Evolutionary conservation across 2,113 vertebrate genomes (phyloP).

Genomic region (Macaca nemestrina): DNA sequence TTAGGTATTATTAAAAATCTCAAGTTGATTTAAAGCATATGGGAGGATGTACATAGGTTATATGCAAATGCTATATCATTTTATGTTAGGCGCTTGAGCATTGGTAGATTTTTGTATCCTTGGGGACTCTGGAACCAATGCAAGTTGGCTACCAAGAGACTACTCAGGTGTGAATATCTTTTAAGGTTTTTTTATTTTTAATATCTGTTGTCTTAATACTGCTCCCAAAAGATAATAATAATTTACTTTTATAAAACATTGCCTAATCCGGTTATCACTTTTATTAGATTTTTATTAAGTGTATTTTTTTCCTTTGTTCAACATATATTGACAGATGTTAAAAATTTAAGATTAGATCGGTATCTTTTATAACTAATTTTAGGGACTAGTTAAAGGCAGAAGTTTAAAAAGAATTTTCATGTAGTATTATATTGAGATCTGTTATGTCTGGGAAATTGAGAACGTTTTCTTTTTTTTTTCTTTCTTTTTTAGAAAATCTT

Average conservation of each 20-base stretch:
- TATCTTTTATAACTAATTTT: background rate
- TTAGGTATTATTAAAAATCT: background rate
- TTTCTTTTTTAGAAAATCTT: conserved; percentile 15
- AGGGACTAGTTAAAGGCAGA: background rate
- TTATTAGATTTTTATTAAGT: background rate
- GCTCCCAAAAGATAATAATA: background rate
- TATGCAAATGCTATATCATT: background rate
- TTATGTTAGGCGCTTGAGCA: background rate
- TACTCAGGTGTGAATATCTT: background rate
- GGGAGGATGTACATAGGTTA: background rate
- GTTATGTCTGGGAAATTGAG: background rate
- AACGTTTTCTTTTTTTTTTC: background rate
- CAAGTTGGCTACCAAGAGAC: background rate
- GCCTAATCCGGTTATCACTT: background rate
- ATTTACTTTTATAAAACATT: conserved; percentile 11
- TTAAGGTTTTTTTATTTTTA: background rate
- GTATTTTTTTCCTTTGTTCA: background rate
- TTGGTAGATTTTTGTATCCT: background rate
- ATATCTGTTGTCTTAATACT: background rate
- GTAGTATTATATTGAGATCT: background rate
- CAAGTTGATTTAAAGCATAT: background rate
- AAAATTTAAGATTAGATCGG: background rate
- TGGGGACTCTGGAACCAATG: background rate
- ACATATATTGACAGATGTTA: background rate
- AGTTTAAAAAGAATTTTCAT: conserved; percentile 1